Evolutionary conservation across 2,113 vertebrate genomes (phyloP), one percentile per base, ranked within the genome.

Genomic region (Leucopternis melanops): DNA sequence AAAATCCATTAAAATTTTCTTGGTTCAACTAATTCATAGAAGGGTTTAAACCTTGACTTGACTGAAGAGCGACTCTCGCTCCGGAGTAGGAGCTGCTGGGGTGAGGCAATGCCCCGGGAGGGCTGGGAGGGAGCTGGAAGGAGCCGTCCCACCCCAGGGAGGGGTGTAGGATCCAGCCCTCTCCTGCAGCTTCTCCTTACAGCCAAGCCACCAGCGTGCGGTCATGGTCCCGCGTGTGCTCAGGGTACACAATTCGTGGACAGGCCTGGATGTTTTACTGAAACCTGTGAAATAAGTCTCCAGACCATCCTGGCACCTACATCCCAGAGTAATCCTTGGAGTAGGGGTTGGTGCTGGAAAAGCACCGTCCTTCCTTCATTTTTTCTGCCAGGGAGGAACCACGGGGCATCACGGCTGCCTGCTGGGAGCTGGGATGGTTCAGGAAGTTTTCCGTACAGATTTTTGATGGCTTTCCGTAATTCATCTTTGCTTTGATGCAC

Each of bases 401-500:
- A 22, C 1, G 1, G n/a, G 21, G 14, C 22, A 61, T 40, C 31
- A 62, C 1, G 6, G 12, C 65, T 84, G 38, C 36, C 54, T 72
- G 26, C 47, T 81, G 36, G 38, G 65, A 83, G 31, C 2, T 1
- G 29, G 31, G 18, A 63, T 1, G 2, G 31, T 27, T 88, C 11
- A 59, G 71, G 47, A 90, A 67, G 44, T 80, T 78, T 54, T 80
- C 45, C 18, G 14, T 42, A 34, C 44, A 65, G 16, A 4, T 52
- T 7, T 74, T 73, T 54, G 29, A 57, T 66, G 29, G 15, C 25
- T 88, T 86, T 92, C 44, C 0, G 16, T 71, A 74, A 71, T 71
- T 91, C 16, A 44, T 75, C 31, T 94, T 95, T 74, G 40, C 58
- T 91, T 54, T 72, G 38, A 71, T 86, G 93, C 50, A 25, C n/a